Base-by-base conservation (phyloP, 2,888 invertebrate genomes). In the Amphipyra tragopoginis region DNA sequence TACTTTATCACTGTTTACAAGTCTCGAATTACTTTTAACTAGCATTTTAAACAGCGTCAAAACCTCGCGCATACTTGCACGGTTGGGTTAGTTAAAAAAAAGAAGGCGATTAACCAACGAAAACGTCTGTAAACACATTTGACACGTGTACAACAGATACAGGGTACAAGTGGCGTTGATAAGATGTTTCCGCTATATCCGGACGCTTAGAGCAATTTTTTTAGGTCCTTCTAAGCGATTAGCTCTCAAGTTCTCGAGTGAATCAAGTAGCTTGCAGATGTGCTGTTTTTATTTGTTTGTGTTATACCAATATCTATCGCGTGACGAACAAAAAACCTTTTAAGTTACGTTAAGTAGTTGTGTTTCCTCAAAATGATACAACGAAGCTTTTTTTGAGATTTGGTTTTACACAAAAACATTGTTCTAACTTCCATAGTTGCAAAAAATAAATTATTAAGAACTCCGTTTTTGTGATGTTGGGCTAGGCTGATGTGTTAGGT, bases 101-200 rank as follows among this genome's bases (percentile, higher is more conserved):
- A 63, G n/a, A n/a, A 48, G 77, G 84, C 84, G 87, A 86, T 91
- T 88, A 89, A 82, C 79, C 69, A 79, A 82, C 79, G 81, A 82
- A 84, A 86, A 85, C 73, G 78, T 81, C 82, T 88, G 90, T 90
- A 89, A 90, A 91, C 91, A 90, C 71, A 82, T 77, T 79, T 80
- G 86, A 91, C 93, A 92, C 90, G 88, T 93, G 93, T 91, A 88
- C 69, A 77, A 77, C 86, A 89, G 89, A 90, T 87, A 86, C 72
- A 79, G 59, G 59, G 68, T 78, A 86, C 85, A 84, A 89, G 87
- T 87, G 85, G 85, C 69, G 66, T 80, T 87, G 87, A 84, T 88
- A 87, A 86, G 85, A 84, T 77, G 83, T 84, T 90, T 90, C 90
- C 90, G 83, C 80, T 72, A 81, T 83, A 86, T 85, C 83, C 85